phyloP scores from a whole-genome alignment of 1,140 invertebrate genomes.

The Nomia melanderi region DNA sequence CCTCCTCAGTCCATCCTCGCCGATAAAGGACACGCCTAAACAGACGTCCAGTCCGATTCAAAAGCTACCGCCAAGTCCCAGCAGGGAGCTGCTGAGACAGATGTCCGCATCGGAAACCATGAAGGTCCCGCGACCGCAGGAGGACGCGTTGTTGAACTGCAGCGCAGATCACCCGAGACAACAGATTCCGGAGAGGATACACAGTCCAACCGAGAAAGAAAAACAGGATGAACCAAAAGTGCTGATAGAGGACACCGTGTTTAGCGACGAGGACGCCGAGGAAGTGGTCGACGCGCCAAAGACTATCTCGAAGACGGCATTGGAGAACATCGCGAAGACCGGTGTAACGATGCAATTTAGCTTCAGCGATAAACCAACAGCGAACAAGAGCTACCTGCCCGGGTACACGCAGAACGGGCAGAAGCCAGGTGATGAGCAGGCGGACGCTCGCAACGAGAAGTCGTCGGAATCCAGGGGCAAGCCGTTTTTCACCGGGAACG shows the following conservation, averaged over 20 bases:
- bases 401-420: conserved; percentile 72
- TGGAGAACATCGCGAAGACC: conserved; percentile 86
- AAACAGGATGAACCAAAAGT: background rate
- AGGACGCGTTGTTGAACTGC: background rate
- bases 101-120: conserved; percentile 14
- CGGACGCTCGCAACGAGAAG: conserved; percentile 1
- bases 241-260: conserved; percentile 35
- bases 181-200: conserved; percentile 28
- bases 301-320: conserved; percentile 82
- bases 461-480: conserved; percentile 32
- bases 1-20: conserved; percentile 60
- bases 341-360: conserved; percentile 84
- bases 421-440: conserved; percentile 55
- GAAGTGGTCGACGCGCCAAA: conserved; percentile 70
- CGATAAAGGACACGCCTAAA: conserved; percentile 61
- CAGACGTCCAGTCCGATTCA: conserved; percentile 55
- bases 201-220: background rate
- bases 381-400: conserved; percentile 80
- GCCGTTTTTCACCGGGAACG: conserved; percentile 17
- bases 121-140: conserved; percentile 7
- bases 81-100: conserved; percentile 53
- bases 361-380: conserved; percentile 76
- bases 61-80: conserved; percentile 55
- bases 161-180: conserved; percentile 15
- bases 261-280: conserved; percentile 53